phyloP scores from a whole-genome alignment of 2,888 invertebrate species.

The Clivina fossor region DNA sequence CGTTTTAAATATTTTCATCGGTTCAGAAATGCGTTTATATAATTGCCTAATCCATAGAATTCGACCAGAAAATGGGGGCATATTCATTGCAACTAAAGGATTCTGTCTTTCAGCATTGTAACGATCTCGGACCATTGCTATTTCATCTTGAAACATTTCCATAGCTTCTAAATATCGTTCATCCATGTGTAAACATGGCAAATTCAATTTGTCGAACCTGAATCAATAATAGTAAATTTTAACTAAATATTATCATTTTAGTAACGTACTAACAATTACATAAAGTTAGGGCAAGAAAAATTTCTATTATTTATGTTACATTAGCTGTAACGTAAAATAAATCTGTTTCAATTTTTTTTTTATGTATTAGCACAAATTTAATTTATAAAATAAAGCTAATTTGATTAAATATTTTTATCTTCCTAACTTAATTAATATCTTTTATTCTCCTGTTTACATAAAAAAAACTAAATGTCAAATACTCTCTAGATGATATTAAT shows the following conservation, averaged over 20 bases:
- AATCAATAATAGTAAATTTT: slow-evolving; percentile 16
- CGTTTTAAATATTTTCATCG: slow-evolving; percentile 66
- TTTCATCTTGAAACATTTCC: slow-evolving; percentile 66
- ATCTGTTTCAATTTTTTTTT: no score
- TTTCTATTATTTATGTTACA: no score
- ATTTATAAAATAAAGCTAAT: no score
- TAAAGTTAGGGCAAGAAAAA: no score
- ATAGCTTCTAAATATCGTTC: slow-evolving; percentile 74
- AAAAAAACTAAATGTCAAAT: no score
- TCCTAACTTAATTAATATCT: no score
- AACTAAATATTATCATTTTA: background rate
- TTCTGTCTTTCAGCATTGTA: slow-evolving; percentile 77
- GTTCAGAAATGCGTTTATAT: slow-evolving; percentile 69
- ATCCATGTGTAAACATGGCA: slow-evolving; percentile 72
- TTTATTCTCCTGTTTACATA: no score
- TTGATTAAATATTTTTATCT: no score
- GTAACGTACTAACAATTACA: no score
- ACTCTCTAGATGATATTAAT: no score
- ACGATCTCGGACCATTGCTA: slow-evolving; percentile 69
- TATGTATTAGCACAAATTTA: no score
- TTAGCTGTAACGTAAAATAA: no score
- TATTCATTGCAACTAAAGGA: slow-evolving; percentile 71
- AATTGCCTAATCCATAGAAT: slow-evolving; percentile 83
- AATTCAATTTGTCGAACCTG: slow-evolving; percentile 73
- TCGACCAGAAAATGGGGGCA: slow-evolving; percentile 79